phyloP scores from a whole-genome alignment of 2,113 vertebrate species.

The Fulmarus glacialis region DNA sequence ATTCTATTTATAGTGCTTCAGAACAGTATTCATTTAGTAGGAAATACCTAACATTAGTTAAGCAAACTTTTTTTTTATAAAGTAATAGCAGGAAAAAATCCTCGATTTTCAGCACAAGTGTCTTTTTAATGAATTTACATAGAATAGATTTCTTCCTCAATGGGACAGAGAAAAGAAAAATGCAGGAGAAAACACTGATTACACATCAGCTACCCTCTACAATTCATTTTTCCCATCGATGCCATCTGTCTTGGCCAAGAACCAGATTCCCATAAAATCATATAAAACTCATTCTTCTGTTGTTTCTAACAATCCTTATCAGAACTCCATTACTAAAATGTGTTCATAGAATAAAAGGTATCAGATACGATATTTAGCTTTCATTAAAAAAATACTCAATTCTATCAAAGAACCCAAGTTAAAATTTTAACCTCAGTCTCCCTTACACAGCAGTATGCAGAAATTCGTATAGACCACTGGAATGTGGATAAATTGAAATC shows the following conservation, averaged over 20 bases:
- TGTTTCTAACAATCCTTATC: not conserved
- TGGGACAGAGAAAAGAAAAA: not conserved
- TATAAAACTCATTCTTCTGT: not conserved
- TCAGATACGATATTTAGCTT: not conserved
- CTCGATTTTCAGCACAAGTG: not conserved
- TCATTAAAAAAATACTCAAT: not conserved
- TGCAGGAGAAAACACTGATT: not conserved
- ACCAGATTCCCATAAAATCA: not conserved
- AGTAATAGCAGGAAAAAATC: not conserved
- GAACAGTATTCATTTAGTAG: not conserved
- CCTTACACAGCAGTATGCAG: accelerated
- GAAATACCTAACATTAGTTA: not conserved
- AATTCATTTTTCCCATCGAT: accelerated
- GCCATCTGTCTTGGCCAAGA: not conserved
- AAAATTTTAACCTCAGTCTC: not conserved
- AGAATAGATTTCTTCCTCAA: not conserved
- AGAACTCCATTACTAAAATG: not conserved
- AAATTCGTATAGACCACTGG: not conserved
- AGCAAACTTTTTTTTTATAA: not conserved
- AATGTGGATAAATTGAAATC: not conserved
- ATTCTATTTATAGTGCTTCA: not conserved
- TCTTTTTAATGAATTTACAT: not conserved
- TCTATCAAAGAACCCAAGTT: not conserved
- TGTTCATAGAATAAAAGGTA: not conserved
- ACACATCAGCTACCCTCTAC: not conserved